Percentiles rank a stretch among this genome's conserved stretches.
Conservation (phyloP, 2,888 invertebrate species). For the Platycheirus albimanus region DNA sequence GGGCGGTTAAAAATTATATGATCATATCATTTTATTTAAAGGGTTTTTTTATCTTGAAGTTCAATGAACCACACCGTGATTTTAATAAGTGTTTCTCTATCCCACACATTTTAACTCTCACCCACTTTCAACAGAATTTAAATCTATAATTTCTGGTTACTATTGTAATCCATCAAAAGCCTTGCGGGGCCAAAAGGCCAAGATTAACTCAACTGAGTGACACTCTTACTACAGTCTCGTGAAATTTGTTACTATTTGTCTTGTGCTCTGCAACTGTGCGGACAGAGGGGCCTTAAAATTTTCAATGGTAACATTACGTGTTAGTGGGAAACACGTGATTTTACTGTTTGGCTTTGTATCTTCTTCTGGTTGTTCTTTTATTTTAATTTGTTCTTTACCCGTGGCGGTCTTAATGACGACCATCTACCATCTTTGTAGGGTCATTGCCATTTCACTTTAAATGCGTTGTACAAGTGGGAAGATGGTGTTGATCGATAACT, state of each 20-base stretch:
- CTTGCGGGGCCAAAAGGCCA: slow-evolving; percentile 10
- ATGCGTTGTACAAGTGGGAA: slow-evolving; percentile 32
- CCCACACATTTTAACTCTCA: too few relatives aligned
- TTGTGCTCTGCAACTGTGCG: too few relatives aligned
- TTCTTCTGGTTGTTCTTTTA: slow-evolving; percentile 18
- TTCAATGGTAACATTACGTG: slow-evolving; percentile 32
- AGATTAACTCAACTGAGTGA: slow-evolving; percentile 25
- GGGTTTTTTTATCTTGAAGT: background rate
- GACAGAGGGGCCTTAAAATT: slow-evolving; percentile 18
- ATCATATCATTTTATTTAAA: too few relatives aligned
- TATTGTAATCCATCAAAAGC: slow-evolving; percentile 60
- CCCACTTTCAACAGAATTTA: slow-evolving; percentile 9
- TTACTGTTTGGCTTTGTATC: slow-evolving; percentile 12
- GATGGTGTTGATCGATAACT: slow-evolving; percentile 33
- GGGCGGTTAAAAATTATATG: too few relatives aligned
- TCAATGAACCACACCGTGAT: too few relatives aligned
- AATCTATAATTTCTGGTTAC: slow-evolving; percentile 11
- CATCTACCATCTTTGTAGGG: slow-evolving; percentile 60
- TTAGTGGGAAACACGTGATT: slow-evolving; percentile 40
- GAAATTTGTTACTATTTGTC: slow-evolving; percentile 48
- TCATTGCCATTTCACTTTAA: slow-evolving; percentile 59
- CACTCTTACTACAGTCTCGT: slow-evolving; percentile 1
- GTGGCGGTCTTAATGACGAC: slow-evolving; percentile 42
- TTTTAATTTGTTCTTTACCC: slow-evolving; percentile 18
- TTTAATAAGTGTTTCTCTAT: too few relatives aligned